Conservation (phyloP, 2,888 invertebrate genomes). For the Chironomus riparius region DNA sequence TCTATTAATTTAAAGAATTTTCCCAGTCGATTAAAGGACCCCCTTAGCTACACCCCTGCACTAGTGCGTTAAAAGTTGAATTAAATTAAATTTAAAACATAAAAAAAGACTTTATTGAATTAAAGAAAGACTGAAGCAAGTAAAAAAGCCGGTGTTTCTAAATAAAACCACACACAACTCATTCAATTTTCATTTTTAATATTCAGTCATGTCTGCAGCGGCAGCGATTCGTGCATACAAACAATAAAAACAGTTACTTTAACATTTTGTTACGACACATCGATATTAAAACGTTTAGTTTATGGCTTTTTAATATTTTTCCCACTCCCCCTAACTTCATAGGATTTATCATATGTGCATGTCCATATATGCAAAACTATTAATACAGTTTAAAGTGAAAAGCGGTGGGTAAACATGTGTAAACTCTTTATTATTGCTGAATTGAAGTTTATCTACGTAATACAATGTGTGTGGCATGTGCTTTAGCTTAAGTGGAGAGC, state of each 20-base stretch:
- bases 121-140: too few species aligned
- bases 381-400: not conserved
- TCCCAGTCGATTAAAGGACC: too few species aligned
- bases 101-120: too few species aligned
- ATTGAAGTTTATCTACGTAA: not conserved
- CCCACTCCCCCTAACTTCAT: not conserved
- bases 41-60: too few species aligned
- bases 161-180: not conserved
- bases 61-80: not conserved
- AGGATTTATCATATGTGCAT: not conserved
- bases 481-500: not conserved
- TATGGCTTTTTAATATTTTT: slow-evolving; percentile 14
- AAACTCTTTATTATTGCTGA: not conserved
- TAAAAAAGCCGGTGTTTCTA: too few species aligned
- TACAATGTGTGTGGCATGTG: not conserved
- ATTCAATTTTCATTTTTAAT: not conserved
- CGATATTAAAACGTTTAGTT: slow-evolving; percentile 13
- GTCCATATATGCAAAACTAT: not conserved
- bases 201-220: not conserved
- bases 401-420: not conserved
- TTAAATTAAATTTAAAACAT: not conserved
- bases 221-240: not conserved
- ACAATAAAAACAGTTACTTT: not conserved
- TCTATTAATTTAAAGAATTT: too few species aligned
- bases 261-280: slow-evolving; percentile 7